A percentile compares a stretch with the other conserved stretches of the same genome.
These are phyloP conservation scores for Nematostella vectensis DNA, from an alignment of 92 coral and sea anemone genomes.

Conservation along the genomic window DNA sequence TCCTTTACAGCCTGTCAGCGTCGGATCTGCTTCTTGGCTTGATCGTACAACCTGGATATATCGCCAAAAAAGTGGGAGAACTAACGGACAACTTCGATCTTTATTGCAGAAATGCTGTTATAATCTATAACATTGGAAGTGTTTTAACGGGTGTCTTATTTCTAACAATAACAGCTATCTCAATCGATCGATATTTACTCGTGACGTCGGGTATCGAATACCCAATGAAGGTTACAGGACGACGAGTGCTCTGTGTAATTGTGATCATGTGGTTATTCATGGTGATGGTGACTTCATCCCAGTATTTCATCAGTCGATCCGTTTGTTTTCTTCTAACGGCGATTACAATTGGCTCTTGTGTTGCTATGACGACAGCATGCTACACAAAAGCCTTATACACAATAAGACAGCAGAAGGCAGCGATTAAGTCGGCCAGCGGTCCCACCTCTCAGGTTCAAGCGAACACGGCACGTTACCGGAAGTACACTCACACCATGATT, in stretches of 20 bases:
- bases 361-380: slow-evolving; percentile 7
- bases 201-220: slow-evolving; percentile 7
- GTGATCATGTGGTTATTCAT: slow-evolving; percentile 8
- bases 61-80: slow-evolving; percentile 16
- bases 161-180: slow-evolving; percentile 11
- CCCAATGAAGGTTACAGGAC: slow-evolving; percentile 2
- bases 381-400: slow-evolving; percentile 1
- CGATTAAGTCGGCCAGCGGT: not conserved
- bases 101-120: slow-evolving; percentile 6
- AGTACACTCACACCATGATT: slow-evolving; percentile 8
- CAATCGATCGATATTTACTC: slow-evolving; percentile 10
- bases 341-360: slow-evolving; percentile 6
- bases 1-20: slow-evolving; percentile 9
- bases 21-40: slow-evolving; percentile 9
- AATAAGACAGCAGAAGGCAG: not conserved
- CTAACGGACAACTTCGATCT: slow-evolving; percentile 1
- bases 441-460: not conserved
- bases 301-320: slow-evolving; percentile 5
- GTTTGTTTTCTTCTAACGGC: slow-evolving; percentile 6
- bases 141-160: slow-evolving; percentile 1
- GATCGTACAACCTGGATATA: slow-evolving; percentile 1
- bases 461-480: not conserved
- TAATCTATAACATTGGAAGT: slow-evolving; percentile 1
- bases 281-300: slow-evolving; percentile 1
- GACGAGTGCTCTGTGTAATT: slow-evolving; percentile 2